These are phyloP conservation scores for Sesia bembeciformis DNA, from an alignment of 2,888 invertebrate genomes.

Conservation along the genomic window DNA sequence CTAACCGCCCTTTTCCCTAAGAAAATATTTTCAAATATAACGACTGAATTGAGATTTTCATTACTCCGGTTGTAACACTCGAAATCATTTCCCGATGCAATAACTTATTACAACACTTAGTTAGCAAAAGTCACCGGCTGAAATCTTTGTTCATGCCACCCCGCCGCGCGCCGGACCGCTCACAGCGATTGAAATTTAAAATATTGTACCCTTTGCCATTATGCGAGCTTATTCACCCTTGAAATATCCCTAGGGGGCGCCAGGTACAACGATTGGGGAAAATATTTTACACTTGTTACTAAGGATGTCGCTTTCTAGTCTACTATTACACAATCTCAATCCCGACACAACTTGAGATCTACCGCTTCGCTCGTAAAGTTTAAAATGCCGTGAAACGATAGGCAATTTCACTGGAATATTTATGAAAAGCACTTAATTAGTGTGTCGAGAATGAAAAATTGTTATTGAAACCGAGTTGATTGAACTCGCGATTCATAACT, in stretches of 20 bases:
- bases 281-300: constrained; percentile 75
- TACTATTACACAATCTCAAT: constrained; percentile 32
- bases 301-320: constrained; percentile 67
- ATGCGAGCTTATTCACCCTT: constrained; percentile 75
- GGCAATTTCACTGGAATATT: constrained; percentile 41
- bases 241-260: constrained; percentile 74
- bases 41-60: background rate
- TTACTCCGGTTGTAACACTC: background rate
- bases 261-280: constrained; percentile 73
- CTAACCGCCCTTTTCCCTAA: background rate
- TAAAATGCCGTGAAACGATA: constrained; percentile 17
- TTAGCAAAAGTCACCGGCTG: constrained; percentile 55
- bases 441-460: constrained; percentile 73
- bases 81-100: constrained; percentile 37
- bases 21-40: constrained; percentile 3
- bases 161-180: constrained; percentile 60
- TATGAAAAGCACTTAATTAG: constrained; percentile 73
- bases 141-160: constrained; percentile 66
- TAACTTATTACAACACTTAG: constrained; percentile 51
- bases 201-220: constrained; percentile 76
- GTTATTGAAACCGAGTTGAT: constrained; percentile 71
- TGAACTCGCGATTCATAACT: constrained; percentile 70
- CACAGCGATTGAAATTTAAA: constrained; percentile 75
- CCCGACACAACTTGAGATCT: constrained; percentile 26
- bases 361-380: constrained; percentile 22